Evolutionary conservation across 64 coral and sea anemone species (phyloP), one percentile per base, ranked within the genome.

Genomic region (Astreopora myriophthalma): DNA sequence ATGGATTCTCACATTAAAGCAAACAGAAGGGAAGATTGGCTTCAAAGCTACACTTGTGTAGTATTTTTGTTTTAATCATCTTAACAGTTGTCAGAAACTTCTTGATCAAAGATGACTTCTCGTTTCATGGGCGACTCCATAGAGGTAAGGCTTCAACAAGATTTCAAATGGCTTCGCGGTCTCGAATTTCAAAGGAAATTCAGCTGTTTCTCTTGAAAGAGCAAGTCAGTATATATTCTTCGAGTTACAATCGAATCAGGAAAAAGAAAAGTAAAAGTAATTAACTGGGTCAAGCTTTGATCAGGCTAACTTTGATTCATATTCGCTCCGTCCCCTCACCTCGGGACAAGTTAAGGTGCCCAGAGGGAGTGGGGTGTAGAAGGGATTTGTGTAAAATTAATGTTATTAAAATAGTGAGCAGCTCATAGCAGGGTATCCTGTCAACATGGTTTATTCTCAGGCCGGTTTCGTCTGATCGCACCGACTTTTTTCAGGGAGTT

Each of bases 101-200:
- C 20, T 60, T 12, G 55, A 83, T 83, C 79, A 57, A 85, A 85
- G 17, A 92, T 92, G 89, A 92, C 79, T 36, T 84, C 89, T 63
- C 89, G 80, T 24, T 85, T 84, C 52, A 92, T 92, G 89, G 89
- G 89, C 16, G 64, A 85, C 68, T 85, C 89, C 11, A 92, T 92
- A 33, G 69, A 92, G 79, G 89, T 92, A 73, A 92, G 80, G 38
- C 29, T 25, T 32, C 16, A 73, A 64, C 85, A 73, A 92, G 80
- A 63, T 46, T 25, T 32, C 16, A 73, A 64, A 65, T 38, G 31
- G 79, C 79, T 83, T 39, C 10, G 17, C 16, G 55, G 79, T 83
- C 38, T 83, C 79, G 36, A 13, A 83, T 83, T 83, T 83, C 79
- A 37, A 34, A 9, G 22, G 22, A 36, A 22, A 9, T 55, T 34